Conservation (phyloP, 2,113 vertebrate species). For the human (Homo sapiens) region GRCh38 chr2:9667501-9668000, state of each 20-base stretch:
- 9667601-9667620: not conserved
- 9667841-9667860: not conserved
- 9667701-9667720: not conserved
- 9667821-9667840: too few species aligned
- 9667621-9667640: not conserved
- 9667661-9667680: not conserved
- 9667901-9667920: not conserved
- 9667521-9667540: not conserved
- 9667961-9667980: not conserved
- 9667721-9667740: not conserved
- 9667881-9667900: not conserved
- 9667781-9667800: not conserved
- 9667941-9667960: fast-evolving
- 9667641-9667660: not conserved
- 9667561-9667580: not conserved
- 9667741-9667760: not conserved
- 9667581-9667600: not conserved
- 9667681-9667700: not conserved
- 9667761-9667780: not conserved
- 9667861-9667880: not conserved
- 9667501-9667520: not conserved
- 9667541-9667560: not conserved
- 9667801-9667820: not conserved
- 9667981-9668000: not conserved
- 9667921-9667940: not conserved